phyloP scores from a whole-genome alignment of 2,797 vertebrate species.

The Microctenopoma steveboyesi region DNA sequence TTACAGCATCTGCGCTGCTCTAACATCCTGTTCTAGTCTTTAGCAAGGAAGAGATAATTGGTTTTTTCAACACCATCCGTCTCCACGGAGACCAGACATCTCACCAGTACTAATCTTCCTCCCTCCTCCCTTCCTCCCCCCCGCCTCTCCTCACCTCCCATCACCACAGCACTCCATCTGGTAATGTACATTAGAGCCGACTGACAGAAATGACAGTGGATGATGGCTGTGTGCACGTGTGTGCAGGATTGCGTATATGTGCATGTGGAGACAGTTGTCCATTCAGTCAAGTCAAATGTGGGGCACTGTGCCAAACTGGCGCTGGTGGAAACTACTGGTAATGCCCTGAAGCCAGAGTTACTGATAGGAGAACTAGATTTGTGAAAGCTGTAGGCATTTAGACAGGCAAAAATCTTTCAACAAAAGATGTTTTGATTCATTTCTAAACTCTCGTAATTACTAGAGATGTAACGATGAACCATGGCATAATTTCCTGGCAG shows the following conservation, averaged over 20 bases:
- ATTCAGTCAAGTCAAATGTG: slow-evolving; percentile 48
- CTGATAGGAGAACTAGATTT: too few relatives aligned
- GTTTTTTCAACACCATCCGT: slow-evolving; percentile 74
- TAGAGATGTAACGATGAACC: too few relatives aligned
- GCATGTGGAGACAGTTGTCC: slow-evolving; percentile 13
- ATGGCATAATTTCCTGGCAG: too few relatives aligned
- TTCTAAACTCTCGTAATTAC: too few relatives aligned
- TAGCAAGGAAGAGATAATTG: slow-evolving; percentile 77
- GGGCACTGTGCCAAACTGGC: slow-evolving; percentile 54
- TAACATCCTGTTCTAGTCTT: slow-evolving; percentile 74
- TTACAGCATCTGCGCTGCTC: slow-evolving; percentile 66
- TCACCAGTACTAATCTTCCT: slow-evolving; percentile 67
- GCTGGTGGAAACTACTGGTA: slow-evolving; percentile 29
- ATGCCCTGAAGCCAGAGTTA: slow-evolving; percentile 25
- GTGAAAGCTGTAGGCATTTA: too few relatives aligned
- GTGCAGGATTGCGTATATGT: slow-evolving; percentile 1
- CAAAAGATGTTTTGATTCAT: too few relatives aligned
- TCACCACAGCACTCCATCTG: slow-evolving; percentile 60
- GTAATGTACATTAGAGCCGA: slow-evolving; percentile 66
- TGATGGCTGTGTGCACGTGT: slow-evolving; percentile 26
- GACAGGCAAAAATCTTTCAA: too few relatives aligned
- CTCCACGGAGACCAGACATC: slow-evolving; percentile 80
- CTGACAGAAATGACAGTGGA: slow-evolving; percentile 57
- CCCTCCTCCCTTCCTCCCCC: slow-evolving; percentile 30
- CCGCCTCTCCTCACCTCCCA: slow-evolving; percentile 52